phyloP scores from a whole-genome alignment of 2,888 invertebrate genomes.

The Ennomos fuscantarius region DNA sequence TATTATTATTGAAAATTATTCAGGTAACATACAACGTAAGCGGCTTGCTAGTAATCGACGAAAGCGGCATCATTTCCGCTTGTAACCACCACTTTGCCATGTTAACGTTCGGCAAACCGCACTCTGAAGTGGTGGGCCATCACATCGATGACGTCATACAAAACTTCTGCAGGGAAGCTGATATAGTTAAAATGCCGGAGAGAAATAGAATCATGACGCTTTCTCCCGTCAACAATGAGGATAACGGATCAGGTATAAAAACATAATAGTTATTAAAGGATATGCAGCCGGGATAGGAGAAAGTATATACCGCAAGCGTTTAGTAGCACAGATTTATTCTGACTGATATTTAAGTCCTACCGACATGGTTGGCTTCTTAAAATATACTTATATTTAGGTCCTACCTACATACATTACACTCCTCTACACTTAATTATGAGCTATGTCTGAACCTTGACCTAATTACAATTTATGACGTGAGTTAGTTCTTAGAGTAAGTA shows the following conservation, averaged over 20 bases:
- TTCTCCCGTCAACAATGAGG: conserved; percentile 83
- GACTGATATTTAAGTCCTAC: no score
- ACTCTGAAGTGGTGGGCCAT: conserved; percentile 84
- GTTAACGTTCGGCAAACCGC: conserved; percentile 87
- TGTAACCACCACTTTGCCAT: conserved; percentile 88
- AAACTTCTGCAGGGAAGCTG: conserved; percentile 86
- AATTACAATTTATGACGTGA: no score
- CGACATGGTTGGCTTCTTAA: no score
- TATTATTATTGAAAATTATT: not conserved
- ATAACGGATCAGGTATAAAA: conserved; percentile 68
- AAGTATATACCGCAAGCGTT: no score
- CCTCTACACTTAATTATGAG: no score
- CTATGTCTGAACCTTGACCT: no score
- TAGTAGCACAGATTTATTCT: no score
- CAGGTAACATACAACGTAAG: conserved; percentile 87
- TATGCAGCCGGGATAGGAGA: no score
- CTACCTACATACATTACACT: no score
- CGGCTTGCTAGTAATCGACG: conserved; percentile 87
- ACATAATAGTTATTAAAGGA: no score
- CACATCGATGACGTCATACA: conserved; percentile 85
- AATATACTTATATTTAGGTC: no score
- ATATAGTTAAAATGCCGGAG: conserved; percentile 72
- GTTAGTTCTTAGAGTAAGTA: no score
- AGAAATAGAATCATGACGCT: conserved; percentile 82
- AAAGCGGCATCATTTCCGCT: conserved; percentile 86